Conservation (phyloP, 2,113 vertebrate species). For the Rhynchopsitta pachyrhyncha region DNA sequence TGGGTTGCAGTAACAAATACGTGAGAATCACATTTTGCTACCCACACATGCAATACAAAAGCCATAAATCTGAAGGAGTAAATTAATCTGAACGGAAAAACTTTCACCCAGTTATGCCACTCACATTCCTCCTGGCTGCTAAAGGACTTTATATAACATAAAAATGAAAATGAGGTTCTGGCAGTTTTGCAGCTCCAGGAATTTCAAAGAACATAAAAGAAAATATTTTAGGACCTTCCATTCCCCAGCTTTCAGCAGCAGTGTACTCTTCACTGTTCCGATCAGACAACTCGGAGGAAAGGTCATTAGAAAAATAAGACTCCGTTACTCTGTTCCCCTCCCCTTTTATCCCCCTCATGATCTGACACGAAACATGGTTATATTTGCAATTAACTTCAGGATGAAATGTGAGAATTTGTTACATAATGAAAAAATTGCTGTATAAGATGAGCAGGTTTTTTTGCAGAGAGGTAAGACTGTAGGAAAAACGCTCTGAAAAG, state of each 20-base stretch:
- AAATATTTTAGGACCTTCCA: constrained; percentile 69
- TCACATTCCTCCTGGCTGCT: constrained; percentile 78
- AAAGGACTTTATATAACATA: constrained; percentile 69
- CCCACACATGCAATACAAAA: constrained; percentile 72
- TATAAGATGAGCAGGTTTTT: background rate
- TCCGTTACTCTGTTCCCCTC: background rate
- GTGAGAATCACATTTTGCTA: constrained; percentile 67
- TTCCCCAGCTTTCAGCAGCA: constrained; percentile 35
- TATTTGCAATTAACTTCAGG: constrained; percentile 25
- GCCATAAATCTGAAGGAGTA: constrained; percentile 67
- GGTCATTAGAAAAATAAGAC: constrained; percentile 15
- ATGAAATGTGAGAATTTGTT: background rate
- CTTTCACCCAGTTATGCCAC: constrained; percentile 70
- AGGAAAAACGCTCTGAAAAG: background rate
- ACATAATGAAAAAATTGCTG: background rate
- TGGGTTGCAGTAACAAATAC: constrained; percentile 70
- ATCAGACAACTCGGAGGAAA: constrained; percentile 55
- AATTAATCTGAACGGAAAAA: constrained; percentile 62
- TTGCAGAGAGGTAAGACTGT: background rate
- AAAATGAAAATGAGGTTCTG: constrained; percentile 77
- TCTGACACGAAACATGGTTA: background rate
- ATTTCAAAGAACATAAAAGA: constrained; percentile 85
- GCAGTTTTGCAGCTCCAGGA: constrained; percentile 73
- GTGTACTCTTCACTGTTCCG: constrained; percentile 37
- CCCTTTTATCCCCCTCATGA: background rate